Evolutionary conservation across 2,797 vertebrate genomes (phyloP).

Genomic region (Cyprinodon diabolis): DNA sequence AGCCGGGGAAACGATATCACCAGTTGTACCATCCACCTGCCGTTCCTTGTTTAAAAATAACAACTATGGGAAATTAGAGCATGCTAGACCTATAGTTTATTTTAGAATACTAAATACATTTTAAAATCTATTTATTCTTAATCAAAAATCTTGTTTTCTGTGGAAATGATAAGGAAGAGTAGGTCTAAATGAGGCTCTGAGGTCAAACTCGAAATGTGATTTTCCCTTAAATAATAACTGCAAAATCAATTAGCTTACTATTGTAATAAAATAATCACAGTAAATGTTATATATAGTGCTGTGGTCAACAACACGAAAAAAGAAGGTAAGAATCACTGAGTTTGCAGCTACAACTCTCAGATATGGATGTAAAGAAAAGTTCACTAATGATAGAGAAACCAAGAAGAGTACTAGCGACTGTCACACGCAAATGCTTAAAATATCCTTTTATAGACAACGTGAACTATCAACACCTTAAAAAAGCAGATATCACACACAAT

Average conservation of each 20-base stretch:
- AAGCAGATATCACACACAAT: conserved; percentile 30
- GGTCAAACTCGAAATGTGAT: not conserved
- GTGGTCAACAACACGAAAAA: too few species aligned
- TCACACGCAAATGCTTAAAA: conserved; percentile 8
- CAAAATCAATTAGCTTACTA: not conserved
- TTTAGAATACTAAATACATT: not conserved
- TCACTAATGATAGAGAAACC: conserved; percentile 20
- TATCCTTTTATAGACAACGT: conserved; percentile 19
- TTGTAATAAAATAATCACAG: not conserved
- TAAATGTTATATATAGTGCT: too few species aligned
- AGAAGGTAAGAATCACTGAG: too few species aligned
- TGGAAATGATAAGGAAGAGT: not conserved
- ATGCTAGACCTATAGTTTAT: not conserved
- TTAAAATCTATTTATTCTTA: conserved; percentile 1
- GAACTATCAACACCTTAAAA: conserved; percentile 10
- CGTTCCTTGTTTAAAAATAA: conserved; percentile 12
- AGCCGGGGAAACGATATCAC: conserved; percentile 27
- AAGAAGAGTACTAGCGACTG: too few species aligned
- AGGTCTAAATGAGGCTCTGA: not conserved
- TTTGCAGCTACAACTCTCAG: too few species aligned
- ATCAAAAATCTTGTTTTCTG: not conserved
- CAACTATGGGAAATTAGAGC: not conserved
- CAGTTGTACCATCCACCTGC: conserved; percentile 15
- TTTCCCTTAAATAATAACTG: too few species aligned
- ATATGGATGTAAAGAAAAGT: conserved; percentile 8